Conservation (phyloP, 2,113 vertebrate genomes). For the Aix galericulata region DNA sequence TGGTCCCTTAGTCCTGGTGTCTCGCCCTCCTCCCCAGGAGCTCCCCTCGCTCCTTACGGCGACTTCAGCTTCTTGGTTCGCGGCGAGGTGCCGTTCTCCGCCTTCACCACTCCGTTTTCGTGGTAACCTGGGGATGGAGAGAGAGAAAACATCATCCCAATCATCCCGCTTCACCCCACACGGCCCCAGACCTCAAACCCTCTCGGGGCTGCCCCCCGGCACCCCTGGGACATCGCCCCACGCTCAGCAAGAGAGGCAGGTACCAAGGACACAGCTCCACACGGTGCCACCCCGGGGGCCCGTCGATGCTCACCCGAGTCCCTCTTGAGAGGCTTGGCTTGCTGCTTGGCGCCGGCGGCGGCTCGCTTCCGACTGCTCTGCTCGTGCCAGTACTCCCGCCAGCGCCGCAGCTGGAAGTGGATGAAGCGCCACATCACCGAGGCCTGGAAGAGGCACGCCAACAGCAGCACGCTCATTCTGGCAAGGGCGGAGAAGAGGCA, state of each 20-base stretch:
- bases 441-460: constrained; percentile 92
- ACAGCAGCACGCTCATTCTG: constrained; percentile 89
- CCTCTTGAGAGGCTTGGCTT: constrained; percentile 83
- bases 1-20: constrained; percentile 21
- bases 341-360: constrained; percentile 70
- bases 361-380: constrained; percentile 85
- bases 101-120: constrained; percentile 92
- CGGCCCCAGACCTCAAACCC: neutral
- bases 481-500: constrained; percentile 40
- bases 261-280: neutral
- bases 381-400: constrained; percentile 90
- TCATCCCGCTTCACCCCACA: neutral
- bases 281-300: accelerated
- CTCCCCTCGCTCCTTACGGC: constrained; percentile 79
- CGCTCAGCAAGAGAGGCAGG: neutral
- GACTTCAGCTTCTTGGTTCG: constrained; percentile 95
- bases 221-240: neutral
- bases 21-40: constrained; percentile 29
- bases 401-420: constrained; percentile 94
- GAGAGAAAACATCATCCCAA: neutral
- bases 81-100: constrained; percentile 91
- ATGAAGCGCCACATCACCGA: constrained; percentile 98
- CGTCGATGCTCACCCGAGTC: constrained; percentile 82
- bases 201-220: neutral
- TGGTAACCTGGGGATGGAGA: constrained; percentile 81